Evolutionary conservation across 1,140 invertebrate genomes (phyloP).

Genomic region (Heliconius hermathena): DNA sequence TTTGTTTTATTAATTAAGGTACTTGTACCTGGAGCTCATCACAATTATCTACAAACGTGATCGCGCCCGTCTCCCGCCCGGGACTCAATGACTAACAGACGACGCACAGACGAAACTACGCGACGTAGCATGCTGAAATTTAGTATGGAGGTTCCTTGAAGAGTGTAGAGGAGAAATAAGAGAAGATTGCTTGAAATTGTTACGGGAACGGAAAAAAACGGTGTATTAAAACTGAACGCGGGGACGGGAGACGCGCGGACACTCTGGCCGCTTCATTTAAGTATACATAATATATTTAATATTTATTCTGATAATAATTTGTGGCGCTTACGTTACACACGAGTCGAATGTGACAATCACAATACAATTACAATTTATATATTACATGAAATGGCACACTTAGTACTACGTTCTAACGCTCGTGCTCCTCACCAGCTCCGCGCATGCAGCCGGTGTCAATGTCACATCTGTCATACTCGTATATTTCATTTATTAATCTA

Average conservation of each 20-base stretch:
- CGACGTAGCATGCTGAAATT: too few species aligned
- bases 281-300: constrained; percentile 3
- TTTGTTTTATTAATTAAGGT: constrained; percentile 50
- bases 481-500: constrained; percentile 26
- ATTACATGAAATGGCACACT: constrained; percentile 37
- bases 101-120: too few species aligned
- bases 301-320: not conserved
- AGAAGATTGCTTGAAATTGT: too few species aligned
- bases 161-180: too few species aligned
- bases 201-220: too few species aligned
- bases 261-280: not conserved
- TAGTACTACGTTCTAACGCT: constrained; percentile 13
- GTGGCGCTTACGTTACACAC: constrained; percentile 1
- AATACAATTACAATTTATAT: constrained; percentile 9
- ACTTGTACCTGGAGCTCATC: constrained; percentile 52
- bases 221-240: too few species aligned
- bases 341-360: constrained; percentile 1
- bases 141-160: too few species aligned
- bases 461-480: not conserved
- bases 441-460: not conserved
- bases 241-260: too few species aligned
- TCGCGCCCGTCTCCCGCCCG: not conserved
- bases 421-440: not conserved
- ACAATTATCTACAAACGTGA: constrained; percentile 42
- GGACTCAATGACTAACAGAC: too few species aligned